Conservation (phyloP, 2,797 vertebrate species). For the Megaceryle alcyon region DNA sequence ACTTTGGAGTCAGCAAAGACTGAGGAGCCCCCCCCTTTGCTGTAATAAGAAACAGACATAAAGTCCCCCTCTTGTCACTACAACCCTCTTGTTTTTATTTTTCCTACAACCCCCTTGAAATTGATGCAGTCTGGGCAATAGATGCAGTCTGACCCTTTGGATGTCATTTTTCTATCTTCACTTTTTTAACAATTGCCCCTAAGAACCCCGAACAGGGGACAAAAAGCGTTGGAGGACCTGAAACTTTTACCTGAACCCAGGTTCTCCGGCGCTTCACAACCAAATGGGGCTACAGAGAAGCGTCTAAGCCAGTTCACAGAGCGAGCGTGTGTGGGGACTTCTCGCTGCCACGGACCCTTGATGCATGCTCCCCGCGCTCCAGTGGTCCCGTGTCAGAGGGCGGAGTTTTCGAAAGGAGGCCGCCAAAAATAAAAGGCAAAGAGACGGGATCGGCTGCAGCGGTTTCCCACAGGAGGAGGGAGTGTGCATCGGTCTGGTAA, state of each 20-base stretch:
- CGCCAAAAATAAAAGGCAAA: constrained; percentile 88
- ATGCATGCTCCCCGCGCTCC: constrained; percentile 89
- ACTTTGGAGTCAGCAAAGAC: constrained; percentile 86
- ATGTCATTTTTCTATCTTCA: constrained; percentile 79
- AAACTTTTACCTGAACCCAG: constrained; percentile 84
- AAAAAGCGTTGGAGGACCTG: constrained; percentile 85
- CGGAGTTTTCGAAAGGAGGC: constrained; percentile 88
- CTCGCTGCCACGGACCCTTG: constrained; percentile 87
- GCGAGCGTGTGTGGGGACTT: constrained; percentile 87
- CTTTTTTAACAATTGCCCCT: constrained; percentile 82
- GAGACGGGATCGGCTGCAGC: constrained; percentile 88
- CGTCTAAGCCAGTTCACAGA: constrained; percentile 86
- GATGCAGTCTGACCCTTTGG: constrained; percentile 85
- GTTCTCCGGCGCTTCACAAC: constrained; percentile 84
- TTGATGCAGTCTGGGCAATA: constrained; percentile 85
- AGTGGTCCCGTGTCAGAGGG: constrained; percentile 88
- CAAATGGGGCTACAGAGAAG: constrained; percentile 86
- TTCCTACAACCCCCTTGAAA: constrained; percentile 76
- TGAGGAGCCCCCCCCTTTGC: constrained; percentile 82
- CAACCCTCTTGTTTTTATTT: constrained; percentile 68
- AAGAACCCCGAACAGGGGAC: constrained; percentile 79
- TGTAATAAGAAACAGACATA: constrained; percentile 99
- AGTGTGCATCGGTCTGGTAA: constrained; percentile 90
- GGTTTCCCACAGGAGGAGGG: constrained; percentile 87
- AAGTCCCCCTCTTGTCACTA: constrained; percentile 76